Evolutionary conservation across 2,888 invertebrate species (phyloP), one percentile per base, ranked within the genome.

Genomic region (Nowickia ferox): DNA sequence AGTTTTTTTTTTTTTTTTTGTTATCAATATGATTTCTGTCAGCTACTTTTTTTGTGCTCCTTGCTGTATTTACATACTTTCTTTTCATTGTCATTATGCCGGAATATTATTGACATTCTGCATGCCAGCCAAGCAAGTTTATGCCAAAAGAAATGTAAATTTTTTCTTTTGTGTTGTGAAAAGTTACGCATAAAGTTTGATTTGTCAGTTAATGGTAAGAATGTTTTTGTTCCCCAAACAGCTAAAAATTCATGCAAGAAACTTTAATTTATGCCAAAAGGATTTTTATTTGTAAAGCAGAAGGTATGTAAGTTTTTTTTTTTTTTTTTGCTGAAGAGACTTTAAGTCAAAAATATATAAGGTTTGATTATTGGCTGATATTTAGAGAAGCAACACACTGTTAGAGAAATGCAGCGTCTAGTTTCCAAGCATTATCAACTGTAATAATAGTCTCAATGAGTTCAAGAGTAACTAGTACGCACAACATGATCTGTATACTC

Each of bases 41-140:
- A 19, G 55, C 55, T 55, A 17, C 40, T 40, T 55, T 42, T 69
- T 38, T 65, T 44, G 53, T 75, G n/a, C 38, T 68, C 59, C 74
- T 15, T 57, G 38, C n/a, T 44, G 59, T 72, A 77, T 83, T 83
- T 83, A 51, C 72, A 77, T 72, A 72, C 19, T 77, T 77, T 83
- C 65, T 59, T 83, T 61, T 71, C 71, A 72, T 72, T 83, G 65
- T 38, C 71, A 77, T 66, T 46, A 77, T 66, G 77, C 11, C 53
- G 66, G 57, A 51, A 78, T 77, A 72, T 72, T 83, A 78, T 78
- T 72, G 83, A 83, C 77, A 83, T 72, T 78, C 66, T 77, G 72
- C 46, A n/a, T 51, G 48, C 15, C 48, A 53, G 40, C 46, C 15
- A 42, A 53, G 40, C 46, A 55, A 69, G 51, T 69, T 59, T 22